These are phyloP conservation scores for Heliothis virescens DNA, from an alignment of 1,140 invertebrate species.

Conservation along the genomic window DNA sequence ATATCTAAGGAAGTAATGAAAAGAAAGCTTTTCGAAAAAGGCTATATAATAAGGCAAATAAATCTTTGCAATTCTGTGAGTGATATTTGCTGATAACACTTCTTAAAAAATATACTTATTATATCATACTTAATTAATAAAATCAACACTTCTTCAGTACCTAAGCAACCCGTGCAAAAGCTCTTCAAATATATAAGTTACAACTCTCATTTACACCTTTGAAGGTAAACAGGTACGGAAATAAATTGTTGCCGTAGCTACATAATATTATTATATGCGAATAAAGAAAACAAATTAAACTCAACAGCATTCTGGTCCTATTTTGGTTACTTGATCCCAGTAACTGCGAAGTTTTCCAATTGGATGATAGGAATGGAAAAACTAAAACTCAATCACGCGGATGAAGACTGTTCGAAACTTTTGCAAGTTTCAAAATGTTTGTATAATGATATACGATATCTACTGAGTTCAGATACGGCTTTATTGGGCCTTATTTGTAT, in stretches of 20 bases:
- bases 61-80: too few species aligned
- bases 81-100: too few species aligned
- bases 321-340: constrained; percentile 39
- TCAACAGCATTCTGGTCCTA: constrained; percentile 21
- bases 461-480: not conserved
- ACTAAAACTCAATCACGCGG: constrained; percentile 31
- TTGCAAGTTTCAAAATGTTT: constrained; percentile 22
- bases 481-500: not conserved
- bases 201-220: not conserved
- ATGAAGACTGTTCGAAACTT: constrained; percentile 32
- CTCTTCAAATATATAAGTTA: too few species aligned
- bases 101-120: too few species aligned
- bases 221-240: not conserved
- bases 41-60: too few species aligned
- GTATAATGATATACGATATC: constrained; percentile 33
- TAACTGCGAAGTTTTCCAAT: constrained; percentile 31
- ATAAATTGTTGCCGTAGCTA: not conserved
- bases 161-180: too few species aligned
- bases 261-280: constrained; percentile 21
- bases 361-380: constrained; percentile 34
- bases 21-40: too few species aligned
- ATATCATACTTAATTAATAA: too few species aligned
- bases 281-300: constrained; percentile 14
- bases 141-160: too few species aligned
- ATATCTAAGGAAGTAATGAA: too few species aligned